Evolutionary conservation across 2,888 invertebrate genomes (phyloP), one percentile per base, ranked within the genome.

Genomic region (Melieria omissa): DNA sequence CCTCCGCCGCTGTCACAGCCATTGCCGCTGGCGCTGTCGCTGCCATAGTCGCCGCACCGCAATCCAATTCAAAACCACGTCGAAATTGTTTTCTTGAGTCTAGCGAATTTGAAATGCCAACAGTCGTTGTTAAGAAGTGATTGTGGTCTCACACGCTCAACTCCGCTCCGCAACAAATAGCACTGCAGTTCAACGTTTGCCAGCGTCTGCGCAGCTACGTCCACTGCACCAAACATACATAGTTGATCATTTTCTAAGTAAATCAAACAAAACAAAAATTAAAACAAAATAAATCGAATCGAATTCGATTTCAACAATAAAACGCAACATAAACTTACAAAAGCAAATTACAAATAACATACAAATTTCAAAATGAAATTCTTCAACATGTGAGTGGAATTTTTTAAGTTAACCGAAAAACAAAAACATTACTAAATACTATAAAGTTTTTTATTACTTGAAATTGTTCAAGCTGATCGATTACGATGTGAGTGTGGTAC

Each of bases 351-450:
- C n/a, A 61, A 14, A 73, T 44, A 75, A 69, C 6, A 65, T 55
- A 74, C 65, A 47, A 75, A 52, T 75, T 66, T 77, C 76, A 81
- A 80, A 80, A 84, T 84, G 83, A 84, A 84, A 80, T 83, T 80
- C 82, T 81, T 81, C 73, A 83, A 83, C 80, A 83, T 84, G 83
- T 84, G 83, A 84, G 83, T 84, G 81, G 69, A 68, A 65, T 41
- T 61, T 12, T 47, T 63, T 55, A 44, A 12, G 42, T n/a, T 46
- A 29, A 29, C 29, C 29, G 10, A 52, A 14, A 14, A 52, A 52
- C 9, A 52, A 52, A 52, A n/a, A n/a, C 63, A 45, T 61, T 54
- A 61, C 1, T 47, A 55, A 6, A 46, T 62, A 14, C 5, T n/a
- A 14, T 44, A 12, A 45, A 10, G 41, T 41, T 10, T 52, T 52